Evolutionary conservation across 2,113 vertebrate genomes (phyloP).

Genomic region (Cyanistes caeruleus): DNA sequence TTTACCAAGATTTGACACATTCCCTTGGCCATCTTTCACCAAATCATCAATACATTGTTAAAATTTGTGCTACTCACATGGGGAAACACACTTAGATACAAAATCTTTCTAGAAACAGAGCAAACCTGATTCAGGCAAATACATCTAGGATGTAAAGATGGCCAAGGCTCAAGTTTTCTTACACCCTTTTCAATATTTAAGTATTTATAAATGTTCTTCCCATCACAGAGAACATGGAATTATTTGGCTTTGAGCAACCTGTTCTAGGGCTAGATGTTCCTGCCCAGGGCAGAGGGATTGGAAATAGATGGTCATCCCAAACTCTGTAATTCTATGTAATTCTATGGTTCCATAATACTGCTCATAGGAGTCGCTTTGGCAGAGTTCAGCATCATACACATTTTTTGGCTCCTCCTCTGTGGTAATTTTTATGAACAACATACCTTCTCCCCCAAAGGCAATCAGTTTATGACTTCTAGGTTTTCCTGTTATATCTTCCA

Average conservation of each 20-base stretch:
- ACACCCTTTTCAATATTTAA: neutral
- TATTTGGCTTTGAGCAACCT: neutral
- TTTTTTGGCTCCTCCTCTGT: neutral
- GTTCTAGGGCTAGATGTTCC: neutral
- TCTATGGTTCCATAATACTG: neutral
- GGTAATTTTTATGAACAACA: neutral
- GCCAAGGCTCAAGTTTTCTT: neutral
- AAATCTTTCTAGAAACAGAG: neutral
- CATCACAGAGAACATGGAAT: neutral
- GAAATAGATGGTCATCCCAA: neutral
- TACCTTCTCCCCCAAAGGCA: neutral
- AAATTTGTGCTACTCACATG: neutral
- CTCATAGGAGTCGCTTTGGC: neutral
- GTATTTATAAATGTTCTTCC: neutral
- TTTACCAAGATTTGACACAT: neutral
- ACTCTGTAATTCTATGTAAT: no score
- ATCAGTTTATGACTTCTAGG: neutral
- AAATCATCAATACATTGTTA: neutral
- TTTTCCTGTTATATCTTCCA: neutral
- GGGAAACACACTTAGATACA: neutral
- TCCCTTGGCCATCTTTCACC: neutral
- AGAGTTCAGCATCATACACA: neutral
- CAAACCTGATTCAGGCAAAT: neutral
- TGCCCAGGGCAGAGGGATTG: neutral
- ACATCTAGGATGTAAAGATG: neutral